These are phyloP conservation scores for Aurelia sp. DNA, from an alignment of 30 jellyfish, hydroid and myxozoan species.

Conservation along the genomic window DNA sequence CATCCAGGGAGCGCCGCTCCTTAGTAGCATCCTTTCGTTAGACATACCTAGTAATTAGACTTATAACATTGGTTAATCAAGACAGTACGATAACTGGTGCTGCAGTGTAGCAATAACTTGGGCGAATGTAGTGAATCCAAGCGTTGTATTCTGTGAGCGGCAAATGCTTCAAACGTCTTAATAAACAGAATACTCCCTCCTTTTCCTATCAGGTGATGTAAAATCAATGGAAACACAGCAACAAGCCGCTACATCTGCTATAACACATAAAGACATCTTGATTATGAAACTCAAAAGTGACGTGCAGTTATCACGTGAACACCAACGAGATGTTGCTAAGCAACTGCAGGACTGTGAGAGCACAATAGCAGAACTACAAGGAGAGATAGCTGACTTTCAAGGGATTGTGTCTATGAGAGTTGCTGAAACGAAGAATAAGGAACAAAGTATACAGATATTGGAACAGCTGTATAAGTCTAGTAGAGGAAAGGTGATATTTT, in stretches of 20 bases:
- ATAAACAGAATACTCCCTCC: too few species aligned
- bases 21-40: too few species aligned
- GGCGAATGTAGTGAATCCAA: too few species aligned
- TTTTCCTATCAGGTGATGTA: conserved; percentile 60
- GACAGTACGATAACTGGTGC: too few species aligned
- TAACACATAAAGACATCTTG: conserved; percentile 73
- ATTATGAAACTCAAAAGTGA: conserved; percentile 80
- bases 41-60: too few species aligned
- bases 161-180: too few species aligned
- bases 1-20: too few species aligned
- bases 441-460: conserved; percentile 75
- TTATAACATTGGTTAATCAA: too few species aligned
- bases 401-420: conserved; percentile 68
- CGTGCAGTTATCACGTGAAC: conserved; percentile 54
- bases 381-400: conserved; percentile 59
- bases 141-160: too few species aligned
- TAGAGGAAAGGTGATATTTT: conserved; percentile 38
- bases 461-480: conserved; percentile 68
- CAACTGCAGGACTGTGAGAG: conserved; percentile 65
- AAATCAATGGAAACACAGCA: conserved; percentile 77
- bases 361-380: conserved; percentile 58
- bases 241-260: conserved; percentile 26
- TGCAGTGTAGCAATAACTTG: too few species aligned
- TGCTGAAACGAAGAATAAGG: conserved; percentile 76
- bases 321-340: conserved; percentile 76